phyloP scores from a whole-genome alignment of 2,113 vertebrate species.

The Melospiza georgiana region DNA sequence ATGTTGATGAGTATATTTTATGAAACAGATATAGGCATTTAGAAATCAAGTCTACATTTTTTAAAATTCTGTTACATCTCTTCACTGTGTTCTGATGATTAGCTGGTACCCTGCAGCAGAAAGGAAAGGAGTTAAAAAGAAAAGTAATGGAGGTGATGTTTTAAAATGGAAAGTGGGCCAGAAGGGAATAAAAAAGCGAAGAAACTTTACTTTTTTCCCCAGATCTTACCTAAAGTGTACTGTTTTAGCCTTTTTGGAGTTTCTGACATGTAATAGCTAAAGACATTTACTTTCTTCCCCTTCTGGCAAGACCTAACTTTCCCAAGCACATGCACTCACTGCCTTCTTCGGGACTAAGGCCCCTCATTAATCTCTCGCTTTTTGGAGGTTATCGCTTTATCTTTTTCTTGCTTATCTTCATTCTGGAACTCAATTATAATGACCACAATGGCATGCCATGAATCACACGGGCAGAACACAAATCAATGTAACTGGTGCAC shows the following conservation, averaged over 20 bases:
- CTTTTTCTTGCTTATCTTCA: constrained; percentile 48
- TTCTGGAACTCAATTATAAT: constrained; percentile 47
- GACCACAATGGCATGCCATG: constrained; percentile 24
- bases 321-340: not conserved
- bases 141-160: not conserved
- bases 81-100: not conserved
- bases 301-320: not conserved
- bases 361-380: not conserved
- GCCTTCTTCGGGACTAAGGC: not conserved
- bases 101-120: not conserved
- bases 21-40: not conserved
- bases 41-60: not conserved
- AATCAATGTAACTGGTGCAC: not conserved
- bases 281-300: not conserved
- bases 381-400: constrained; percentile 2
- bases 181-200: not conserved
- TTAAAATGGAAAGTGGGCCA: not conserved
- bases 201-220: not conserved
- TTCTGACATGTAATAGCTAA: not conserved
- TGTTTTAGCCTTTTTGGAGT: not conserved
- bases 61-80: not conserved
- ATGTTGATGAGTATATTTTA: not conserved
- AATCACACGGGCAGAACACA: constrained; percentile 21
- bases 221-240: not conserved
- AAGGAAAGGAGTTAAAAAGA: not conserved